A percentile compares a stretch with the other conserved stretches of the same genome.
Evolutionary conservation across 2,113 vertebrate genomes (phyloP).

Genomic region (Cairina moschata): DNA sequence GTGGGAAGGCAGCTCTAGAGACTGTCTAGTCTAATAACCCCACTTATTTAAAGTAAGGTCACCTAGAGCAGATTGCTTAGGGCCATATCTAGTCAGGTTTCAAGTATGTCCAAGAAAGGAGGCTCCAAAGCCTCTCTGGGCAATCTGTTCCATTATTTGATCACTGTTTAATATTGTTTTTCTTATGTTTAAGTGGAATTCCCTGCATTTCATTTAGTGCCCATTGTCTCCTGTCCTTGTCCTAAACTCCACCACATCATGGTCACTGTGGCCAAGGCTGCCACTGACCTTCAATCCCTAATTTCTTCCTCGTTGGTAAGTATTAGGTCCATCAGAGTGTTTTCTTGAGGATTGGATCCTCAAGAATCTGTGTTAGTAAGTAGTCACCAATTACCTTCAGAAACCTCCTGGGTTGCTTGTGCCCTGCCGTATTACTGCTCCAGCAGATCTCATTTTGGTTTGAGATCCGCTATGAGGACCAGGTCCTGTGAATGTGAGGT

Average conservation of each 20-base stretch:
- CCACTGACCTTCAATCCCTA: background rate
- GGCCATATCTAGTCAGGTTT: background rate
- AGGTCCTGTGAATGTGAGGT: background rate
- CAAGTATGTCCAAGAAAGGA: background rate
- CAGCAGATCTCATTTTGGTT: background rate
- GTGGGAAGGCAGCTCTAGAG: background rate
- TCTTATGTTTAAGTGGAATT: background rate
- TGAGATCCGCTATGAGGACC: background rate
- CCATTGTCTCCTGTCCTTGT: background rate
- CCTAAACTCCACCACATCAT: background rate
- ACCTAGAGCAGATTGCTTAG: background rate
- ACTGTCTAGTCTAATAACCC: background rate
- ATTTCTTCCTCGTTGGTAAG: background rate
- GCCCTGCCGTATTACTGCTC: background rate
- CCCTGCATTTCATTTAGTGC: background rate
- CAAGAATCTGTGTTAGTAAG: background rate
- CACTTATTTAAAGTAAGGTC: background rate
- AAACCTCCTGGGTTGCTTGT: background rate
- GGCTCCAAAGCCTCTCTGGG: background rate
- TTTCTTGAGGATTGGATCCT: background rate
- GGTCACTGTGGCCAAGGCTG: background rate
- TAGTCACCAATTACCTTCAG: background rate
- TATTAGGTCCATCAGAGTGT: background rate
- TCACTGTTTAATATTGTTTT: background rate
- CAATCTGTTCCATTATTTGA: background rate